These are phyloP conservation scores for Vulpes vulpes DNA, from an alignment of 2,113 vertebrate genomes.

Conservation along the genomic window DNA sequence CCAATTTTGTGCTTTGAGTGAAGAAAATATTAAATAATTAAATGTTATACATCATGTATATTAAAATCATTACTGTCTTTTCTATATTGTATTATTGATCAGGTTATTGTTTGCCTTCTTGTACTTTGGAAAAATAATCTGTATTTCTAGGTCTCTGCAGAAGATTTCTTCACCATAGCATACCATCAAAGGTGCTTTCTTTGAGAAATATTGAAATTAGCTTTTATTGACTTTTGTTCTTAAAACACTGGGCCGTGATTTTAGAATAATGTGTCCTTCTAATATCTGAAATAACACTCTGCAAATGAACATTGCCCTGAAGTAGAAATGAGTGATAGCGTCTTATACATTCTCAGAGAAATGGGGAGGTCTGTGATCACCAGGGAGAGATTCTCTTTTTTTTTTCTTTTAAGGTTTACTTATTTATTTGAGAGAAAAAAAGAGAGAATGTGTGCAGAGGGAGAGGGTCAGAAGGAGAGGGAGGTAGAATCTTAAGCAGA, in stretches of 20 bases:
- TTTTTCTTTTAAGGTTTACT: too few species aligned
- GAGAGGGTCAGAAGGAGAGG: too few species aligned
- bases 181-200: neutral
- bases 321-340: neutral
- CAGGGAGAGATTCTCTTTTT: too few species aligned
- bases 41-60: neutral
- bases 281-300: neutral
- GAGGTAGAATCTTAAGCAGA: too few species aligned
- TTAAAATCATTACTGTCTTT: neutral
- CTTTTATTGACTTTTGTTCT: neutral
- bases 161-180: neutral
- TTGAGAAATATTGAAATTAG: neutral
- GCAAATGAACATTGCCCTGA: neutral
- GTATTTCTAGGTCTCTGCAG: neutral
- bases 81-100: neutral
- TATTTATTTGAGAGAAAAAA: too few species aligned
- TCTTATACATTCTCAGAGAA: neutral
- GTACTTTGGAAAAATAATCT: neutral
- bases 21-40: neutral
- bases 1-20: neutral
- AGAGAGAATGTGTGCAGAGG: too few species aligned
- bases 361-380: too few species aligned
- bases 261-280: neutral
- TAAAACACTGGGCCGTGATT: neutral
- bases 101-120: neutral